Evolutionary conservation across 1,140 invertebrate species (phyloP), one percentile per base, ranked within the genome.

Genomic region (Drosophila teissieri): DNA sequence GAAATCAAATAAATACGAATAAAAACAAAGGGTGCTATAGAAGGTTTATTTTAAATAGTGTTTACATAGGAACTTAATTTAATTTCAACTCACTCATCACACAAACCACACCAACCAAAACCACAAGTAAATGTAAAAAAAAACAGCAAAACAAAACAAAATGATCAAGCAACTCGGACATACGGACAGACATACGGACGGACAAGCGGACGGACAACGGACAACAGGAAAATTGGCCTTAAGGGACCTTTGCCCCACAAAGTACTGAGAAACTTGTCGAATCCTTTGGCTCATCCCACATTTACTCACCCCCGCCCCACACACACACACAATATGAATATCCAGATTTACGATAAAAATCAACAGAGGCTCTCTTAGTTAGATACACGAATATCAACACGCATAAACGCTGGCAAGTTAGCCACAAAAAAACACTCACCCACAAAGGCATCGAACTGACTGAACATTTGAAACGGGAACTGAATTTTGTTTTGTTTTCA

Each of bases 1-100:
- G 53, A 65, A 69, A 56, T 56, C 52, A 69, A 67, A 75, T 81
- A 70, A 88, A 79, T 80, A 73, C 77, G 72, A 90, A 85, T 78
- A 90, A 84, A 91, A 91, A 91, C 77, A 86, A 91, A 89, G 85
- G 88, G 91, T 91, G 91, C 91, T 92, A 91, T 91, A 91, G 90
- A 91, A 90, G 81, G 90, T 90, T 91, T 91, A 91, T 91, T 90
- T 91, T 91, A 86, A 82, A 86, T 89, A 89, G 76, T 76, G 70
- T 65, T 88, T 78, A 88, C 39, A 73, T 88, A 88, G 78, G 70
- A 72, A 78, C 67, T 58, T 86, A 84, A 76, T 77, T 72, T 67
- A 68, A 78, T 74, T 57, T 70, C 64, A 70, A 70, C 36, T 70
- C 67, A 74, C 52, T 74, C 57, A 74, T 74, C 70, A 74, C 56